A percentile compares a stretch with the other conserved stretches of the same genome.
Evolutionary conservation across 2,113 vertebrate species (phyloP).

Genomic region (Prietella phreatophila): DNA sequence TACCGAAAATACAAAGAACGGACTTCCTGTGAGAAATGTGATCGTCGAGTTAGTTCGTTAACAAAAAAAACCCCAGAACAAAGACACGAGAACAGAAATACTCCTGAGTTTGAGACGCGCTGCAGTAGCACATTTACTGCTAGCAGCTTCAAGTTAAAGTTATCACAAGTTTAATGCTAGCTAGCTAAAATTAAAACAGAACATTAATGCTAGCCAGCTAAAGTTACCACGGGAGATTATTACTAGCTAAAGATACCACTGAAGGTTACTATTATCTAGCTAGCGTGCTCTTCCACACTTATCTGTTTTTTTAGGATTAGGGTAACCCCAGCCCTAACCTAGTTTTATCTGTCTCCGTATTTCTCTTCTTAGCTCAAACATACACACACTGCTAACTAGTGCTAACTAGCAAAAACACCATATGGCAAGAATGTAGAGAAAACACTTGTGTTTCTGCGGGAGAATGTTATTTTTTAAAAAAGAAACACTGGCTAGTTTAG

Average conservation of each 20-base stretch:
- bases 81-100: neutral
- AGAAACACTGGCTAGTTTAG: neutral
- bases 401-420: neutral
- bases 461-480: neutral
- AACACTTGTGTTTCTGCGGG: neutral
- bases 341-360: neutral
- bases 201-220: neutral
- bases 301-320: neutral
- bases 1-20: neutral
- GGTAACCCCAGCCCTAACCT: no score
- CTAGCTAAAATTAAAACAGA: neutral
- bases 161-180: neutral
- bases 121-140: neutral
- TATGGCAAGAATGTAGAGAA: neutral
- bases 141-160: slow-evolving; percentile 8
- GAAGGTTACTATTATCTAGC: neutral
- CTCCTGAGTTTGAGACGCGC: slow-evolving; percentile 14
- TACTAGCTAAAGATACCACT: neutral
- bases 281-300: neutral
- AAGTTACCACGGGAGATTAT: neutral
- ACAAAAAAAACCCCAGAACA: no score
- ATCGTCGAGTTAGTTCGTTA: neutral
- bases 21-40: neutral
- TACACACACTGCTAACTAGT: neutral
- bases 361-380: neutral